Evolutionary conservation across 1,140 invertebrate genomes (phyloP), one percentile per base, ranked within the genome.

Genomic region (Neodiprion fabricii): DNA sequence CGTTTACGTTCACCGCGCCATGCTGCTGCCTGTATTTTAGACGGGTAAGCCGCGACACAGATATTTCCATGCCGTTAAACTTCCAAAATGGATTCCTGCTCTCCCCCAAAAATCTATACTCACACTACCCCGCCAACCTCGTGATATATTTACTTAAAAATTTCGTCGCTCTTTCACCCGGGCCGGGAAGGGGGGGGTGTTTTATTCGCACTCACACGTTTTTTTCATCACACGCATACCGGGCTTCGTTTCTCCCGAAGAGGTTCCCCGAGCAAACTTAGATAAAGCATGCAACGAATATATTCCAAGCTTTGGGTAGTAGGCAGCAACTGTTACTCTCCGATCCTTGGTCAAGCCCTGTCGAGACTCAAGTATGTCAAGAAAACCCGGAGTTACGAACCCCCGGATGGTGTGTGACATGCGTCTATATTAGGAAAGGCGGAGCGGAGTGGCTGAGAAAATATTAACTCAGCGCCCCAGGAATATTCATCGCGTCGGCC

Each of bases 51-150:
- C 53, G n/a, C 11, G 53, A 61, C 53, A 17, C 53, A 17, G 53
- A 61, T 17, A 61, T 61, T 61, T 61, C 53, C 53, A 61, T 61
- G 53, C 53, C 53, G 53, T 61, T 61, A 61, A 61, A 61, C 53
- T 61, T 61, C 9, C 53, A 61, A 61, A 61, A 61, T 61, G 53
- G 53, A 61, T 12, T 14, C 7, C 53, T 61, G n/a, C 53, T 40
- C 28, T 40, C 53, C 53, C 53, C 53, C n/a, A 61, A 61, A 17
- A 61, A 61, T 61, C 53, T 61, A 61, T 61, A 61, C 11, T 9
- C n/a, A 14, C 5, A 40, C 28, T 40, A 40, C 28, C 28, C 28
- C 28, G 28, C 28, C n/a, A 17, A 61, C 11, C 53, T 61, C n/a
- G n/a, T 61, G 53, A 61, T 61, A 17, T 61, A 61, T 61, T 12